phyloP scores from a whole-genome alignment of 2,113 vertebrate genomes.

The Sula dactylatra region DNA sequence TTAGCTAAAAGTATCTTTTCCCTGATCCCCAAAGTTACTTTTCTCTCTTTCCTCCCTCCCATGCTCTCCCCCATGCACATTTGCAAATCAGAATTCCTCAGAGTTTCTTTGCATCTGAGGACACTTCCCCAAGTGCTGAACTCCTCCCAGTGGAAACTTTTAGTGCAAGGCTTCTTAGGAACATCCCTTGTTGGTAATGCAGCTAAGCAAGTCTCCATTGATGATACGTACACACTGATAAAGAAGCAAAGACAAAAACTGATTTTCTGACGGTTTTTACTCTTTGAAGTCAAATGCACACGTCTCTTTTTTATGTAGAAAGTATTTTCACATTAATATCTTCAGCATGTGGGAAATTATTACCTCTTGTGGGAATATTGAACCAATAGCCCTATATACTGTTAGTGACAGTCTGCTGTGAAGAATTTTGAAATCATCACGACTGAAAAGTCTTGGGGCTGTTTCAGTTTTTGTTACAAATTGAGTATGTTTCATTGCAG shows the following conservation, averaged over 20 bases:
- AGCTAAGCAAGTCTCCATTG: neutral
- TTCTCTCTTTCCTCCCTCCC: neutral
- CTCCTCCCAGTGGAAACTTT: neutral
- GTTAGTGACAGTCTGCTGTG: neutral
- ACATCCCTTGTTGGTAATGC: neutral
- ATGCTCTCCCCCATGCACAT: neutral
- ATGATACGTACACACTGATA: neutral
- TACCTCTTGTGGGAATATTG: neutral
- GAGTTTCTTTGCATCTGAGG: neutral
- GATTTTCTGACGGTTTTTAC: neutral
- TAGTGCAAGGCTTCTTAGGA: neutral
- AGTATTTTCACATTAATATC: neutral
- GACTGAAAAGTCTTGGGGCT: neutral
- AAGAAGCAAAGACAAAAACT: neutral
- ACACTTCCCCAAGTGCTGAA: neutral
- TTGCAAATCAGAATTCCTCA: neutral
- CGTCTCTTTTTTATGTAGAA: neutral
- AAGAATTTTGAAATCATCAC: neutral
- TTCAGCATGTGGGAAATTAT: neutral
- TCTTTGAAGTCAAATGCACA: neutral
- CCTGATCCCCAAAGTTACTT: neutral
- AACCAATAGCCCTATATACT: neutral
- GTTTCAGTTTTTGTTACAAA: neutral
- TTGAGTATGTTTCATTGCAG: neutral
- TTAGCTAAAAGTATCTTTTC: neutral